Percentiles rank a stretch among this genome's conserved stretches.
Evolutionary conservation across 2,797 vertebrate genomes (phyloP).

Genomic region (Danio kyathit): DNA sequence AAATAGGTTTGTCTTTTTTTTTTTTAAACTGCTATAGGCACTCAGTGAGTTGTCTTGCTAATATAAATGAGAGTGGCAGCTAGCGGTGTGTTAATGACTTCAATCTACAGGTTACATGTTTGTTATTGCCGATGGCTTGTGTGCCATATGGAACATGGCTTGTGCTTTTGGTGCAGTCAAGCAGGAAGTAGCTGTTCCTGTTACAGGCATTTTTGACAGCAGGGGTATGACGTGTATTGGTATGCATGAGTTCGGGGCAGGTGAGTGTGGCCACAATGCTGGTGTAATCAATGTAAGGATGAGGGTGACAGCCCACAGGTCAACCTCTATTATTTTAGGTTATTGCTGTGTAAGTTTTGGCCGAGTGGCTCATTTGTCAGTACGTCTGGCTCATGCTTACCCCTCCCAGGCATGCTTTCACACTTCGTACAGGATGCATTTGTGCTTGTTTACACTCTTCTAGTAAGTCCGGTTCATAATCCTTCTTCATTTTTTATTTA

Average conservation of each 20-base stretch:
- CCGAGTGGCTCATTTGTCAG: constrained; percentile 62
- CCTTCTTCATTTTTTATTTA: constrained; percentile 20
- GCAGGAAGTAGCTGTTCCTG: constrained; percentile 20
- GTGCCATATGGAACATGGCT: neutral
- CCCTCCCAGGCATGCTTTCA: neutral
- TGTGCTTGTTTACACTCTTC: neutral
- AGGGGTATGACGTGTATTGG: constrained; percentile 29
- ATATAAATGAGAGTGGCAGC: constrained; percentile 21
- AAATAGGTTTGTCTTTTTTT: constrained; percentile 24
- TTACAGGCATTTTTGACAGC: constrained; percentile 30
- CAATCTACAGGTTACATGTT: constrained; percentile 18
- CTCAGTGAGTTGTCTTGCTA: constrained; percentile 21
- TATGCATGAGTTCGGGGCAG: constrained; percentile 40
- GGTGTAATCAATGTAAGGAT: constrained; percentile 61
- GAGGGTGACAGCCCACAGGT: constrained; percentile 60
- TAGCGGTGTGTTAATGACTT: constrained; percentile 4
- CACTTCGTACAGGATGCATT: neutral
- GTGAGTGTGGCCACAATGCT: constrained; percentile 39
- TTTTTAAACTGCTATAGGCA: constrained; percentile 8
- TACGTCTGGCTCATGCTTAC: constrained; percentile 36
- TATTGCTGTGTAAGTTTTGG: constrained; percentile 59
- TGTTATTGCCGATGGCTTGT: neutral
- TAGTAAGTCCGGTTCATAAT: constrained; percentile 5
- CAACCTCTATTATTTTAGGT: constrained; percentile 65
- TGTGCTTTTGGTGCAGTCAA: constrained; percentile 14